A percentile compares a stretch with the other conserved stretches of the same genome.
These are phyloP conservation scores for Hoplostethus atlanticus DNA, from an alignment of 2,797 vertebrate species.

Conservation along the genomic window DNA sequence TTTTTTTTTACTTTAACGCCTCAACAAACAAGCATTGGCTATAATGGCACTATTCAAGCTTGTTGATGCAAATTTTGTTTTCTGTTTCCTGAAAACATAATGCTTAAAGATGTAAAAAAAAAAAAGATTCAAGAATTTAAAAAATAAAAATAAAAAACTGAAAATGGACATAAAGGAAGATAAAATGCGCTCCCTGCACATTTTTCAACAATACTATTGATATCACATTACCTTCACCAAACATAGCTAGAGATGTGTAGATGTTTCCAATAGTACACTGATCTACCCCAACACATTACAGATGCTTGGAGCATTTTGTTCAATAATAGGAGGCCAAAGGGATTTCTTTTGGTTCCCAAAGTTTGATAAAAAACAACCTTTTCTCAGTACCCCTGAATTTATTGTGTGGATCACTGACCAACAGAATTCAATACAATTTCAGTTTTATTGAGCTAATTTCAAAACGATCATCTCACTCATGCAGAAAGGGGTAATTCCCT, in stretches of 20 bases:
- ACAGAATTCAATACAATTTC: constrained; percentile 96
- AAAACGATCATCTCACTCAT: constrained; percentile 85
- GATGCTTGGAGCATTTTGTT: constrained; percentile 83
- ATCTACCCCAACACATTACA: constrained; percentile 77
- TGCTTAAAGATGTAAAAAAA: constrained; percentile 85
- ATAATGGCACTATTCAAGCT: constrained; percentile 77
- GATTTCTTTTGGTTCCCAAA: constrained; percentile 88
- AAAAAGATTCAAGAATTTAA: constrained; percentile 77
- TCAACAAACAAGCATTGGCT: constrained; percentile 87
- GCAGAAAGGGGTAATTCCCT: constrained; percentile 79
- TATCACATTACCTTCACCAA: constrained; percentile 89
- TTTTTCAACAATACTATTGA: constrained; percentile 90
- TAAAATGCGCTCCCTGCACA: constrained; percentile 83
- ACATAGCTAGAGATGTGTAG: constrained; percentile 81
- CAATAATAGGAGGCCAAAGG: constrained; percentile 84
- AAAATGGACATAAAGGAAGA: constrained; percentile 74
- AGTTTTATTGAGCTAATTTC: constrained; percentile 85
- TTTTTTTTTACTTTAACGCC: constrained; percentile 82
- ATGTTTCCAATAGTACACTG: constrained; percentile 77
- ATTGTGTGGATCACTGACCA: constrained; percentile 92
- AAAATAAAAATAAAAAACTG: constrained; percentile 52
- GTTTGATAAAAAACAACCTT: constrained; percentile 68
- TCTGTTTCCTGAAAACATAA: constrained; percentile 99
- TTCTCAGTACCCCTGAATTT: constrained; percentile 92
- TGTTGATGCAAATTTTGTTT: constrained; percentile 88